Base-by-base conservation (phyloP, 2,888 invertebrate genomes). In the Calephelis perditalis region DNA sequence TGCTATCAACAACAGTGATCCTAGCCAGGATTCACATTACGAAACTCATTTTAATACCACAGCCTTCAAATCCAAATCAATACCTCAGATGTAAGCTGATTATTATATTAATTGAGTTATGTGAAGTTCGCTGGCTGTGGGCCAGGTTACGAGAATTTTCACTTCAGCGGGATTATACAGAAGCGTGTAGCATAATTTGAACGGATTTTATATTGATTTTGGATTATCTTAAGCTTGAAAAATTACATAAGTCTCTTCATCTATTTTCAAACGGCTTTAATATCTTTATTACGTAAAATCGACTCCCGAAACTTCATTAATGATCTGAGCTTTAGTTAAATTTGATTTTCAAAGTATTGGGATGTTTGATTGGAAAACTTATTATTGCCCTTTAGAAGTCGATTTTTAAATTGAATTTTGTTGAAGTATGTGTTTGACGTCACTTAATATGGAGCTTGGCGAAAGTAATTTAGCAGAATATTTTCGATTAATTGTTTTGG, bases 31-130 rank as follows among this genome's bases (percentile, higher is more conserved):
- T 26, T 26, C 1, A 3, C 3, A 26, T 26, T 6, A 40, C 8
- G 5, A 40, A 40, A 40, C 40, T 8, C 8, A 40, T 40, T 40
- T 4, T 6, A 40, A 40, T 40, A 40, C 0, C 7, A 40, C 7
- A 40, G 40, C 40, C 40, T 40, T 52, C 26, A 52, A 35, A 52
- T 35, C 26, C 35, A 35, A 35, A 26, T 35, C 52, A 49, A 49
- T 26, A 52, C 5, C 26, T 8, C 49, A 52, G 11, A 35, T 35
- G 52, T 35, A 35, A 52, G 52, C 52, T 52, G 52, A 52, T 52
- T 52, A 81, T 79, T 77, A 75, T 69, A 73, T 78, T 83, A 84
- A 84, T 84, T 81, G 81, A 81, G 79, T 76, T 69, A 52, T 26
- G 35, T 52, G 52, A 52, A 52, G 72, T 63, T 67, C 73, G 73